These are phyloP conservation scores for Notolepis coatsorum DNA, from an alignment of 2,797 vertebrate species.

Conservation along the genomic window DNA sequence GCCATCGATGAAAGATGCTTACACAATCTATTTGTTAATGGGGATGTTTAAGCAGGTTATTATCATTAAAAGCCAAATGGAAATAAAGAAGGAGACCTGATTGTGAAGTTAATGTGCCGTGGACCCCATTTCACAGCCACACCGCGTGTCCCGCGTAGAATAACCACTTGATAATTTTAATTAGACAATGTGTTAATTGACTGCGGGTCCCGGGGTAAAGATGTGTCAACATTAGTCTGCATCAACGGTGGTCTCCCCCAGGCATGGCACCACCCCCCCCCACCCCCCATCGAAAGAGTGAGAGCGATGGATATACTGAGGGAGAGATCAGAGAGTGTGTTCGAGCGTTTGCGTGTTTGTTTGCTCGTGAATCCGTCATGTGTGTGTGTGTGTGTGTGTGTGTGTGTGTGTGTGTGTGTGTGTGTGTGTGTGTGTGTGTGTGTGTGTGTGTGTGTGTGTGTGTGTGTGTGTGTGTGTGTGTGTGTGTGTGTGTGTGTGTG, in stretches of 20 bases:
- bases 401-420: not conserved
- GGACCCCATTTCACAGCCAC: conserved; percentile 69
- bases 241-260: conserved; percentile 61
- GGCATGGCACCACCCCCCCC: conserved; percentile 25
- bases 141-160: conserved; percentile 66
- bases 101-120: conserved; percentile 75
- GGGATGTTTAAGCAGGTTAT: conserved; percentile 66
- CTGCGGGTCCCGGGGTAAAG: conserved; percentile 71
- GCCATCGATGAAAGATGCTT: conserved; percentile 53
- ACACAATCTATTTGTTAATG: conserved; percentile 61
- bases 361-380: not conserved
- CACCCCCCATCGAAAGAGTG: not conserved
- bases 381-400: not conserved
- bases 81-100: conserved; percentile 66
- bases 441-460: not conserved
- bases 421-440: not conserved
- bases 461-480: not conserved
- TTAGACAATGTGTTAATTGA: conserved; percentile 84
- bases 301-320: conserved; percentile 50
- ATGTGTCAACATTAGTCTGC: conserved; percentile 79
- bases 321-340: conserved; percentile 15
- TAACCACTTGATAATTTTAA: conserved; percentile 81
- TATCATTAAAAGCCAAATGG: conserved; percentile 73
- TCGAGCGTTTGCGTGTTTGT: not conserved
- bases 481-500: not conserved